Base-by-base conservation (phyloP, 2,113 vertebrate species). In the Trachemys scripta region DNA sequence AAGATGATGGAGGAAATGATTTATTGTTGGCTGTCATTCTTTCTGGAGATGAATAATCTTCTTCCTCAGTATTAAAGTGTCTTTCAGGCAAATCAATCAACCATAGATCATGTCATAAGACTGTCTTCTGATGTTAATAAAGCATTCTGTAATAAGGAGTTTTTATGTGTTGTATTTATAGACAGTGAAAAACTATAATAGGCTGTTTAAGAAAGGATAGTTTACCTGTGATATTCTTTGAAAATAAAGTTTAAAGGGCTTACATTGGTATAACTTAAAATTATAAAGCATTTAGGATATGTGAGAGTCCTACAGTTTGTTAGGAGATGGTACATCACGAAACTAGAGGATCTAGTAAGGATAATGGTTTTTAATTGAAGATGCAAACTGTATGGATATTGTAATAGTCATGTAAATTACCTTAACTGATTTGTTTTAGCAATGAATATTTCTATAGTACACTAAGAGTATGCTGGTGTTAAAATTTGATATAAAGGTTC, bases 31-130 rank as follows among this genome's bases (percentile, higher is more conserved):
- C 95, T 98, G 97, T 98, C 97, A 98, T 97, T 98, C 97, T 97
- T 98, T 97, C 96, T 97, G 90, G 94, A 97, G 97, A 97, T 98
- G 96, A 98, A 97, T 98, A 96, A 98, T 98, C 96, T 97, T 98
- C 97, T 96, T 98, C 94, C 92, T 97, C 95, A 96, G 94, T 98
- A 98, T 98, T 97, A 98, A 98, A 98, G 97, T 97, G 97, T 96
- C 94, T 98, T 98, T 98, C 97, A 97, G 96, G 96, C 95, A 98
- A 98, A 98, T 98, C 97, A 98, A 95, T 98, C 97, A 98, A 96
- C 89, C 94, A 97, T 97, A 98, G 96, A 98, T 98, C 97, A 98
- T 96, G 91, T 97, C 96, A 95, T 92, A 97, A 97, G 95, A 95
- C 97, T 97, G 93, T 95, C 97, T 97, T 97, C 95, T 96, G 97